A percentile compares a stretch with the other conserved stretches of the same genome.
Evolutionary conservation across 2,113 vertebrate genomes (phyloP).

Genomic region (Drymodes brunneopygia): DNA sequence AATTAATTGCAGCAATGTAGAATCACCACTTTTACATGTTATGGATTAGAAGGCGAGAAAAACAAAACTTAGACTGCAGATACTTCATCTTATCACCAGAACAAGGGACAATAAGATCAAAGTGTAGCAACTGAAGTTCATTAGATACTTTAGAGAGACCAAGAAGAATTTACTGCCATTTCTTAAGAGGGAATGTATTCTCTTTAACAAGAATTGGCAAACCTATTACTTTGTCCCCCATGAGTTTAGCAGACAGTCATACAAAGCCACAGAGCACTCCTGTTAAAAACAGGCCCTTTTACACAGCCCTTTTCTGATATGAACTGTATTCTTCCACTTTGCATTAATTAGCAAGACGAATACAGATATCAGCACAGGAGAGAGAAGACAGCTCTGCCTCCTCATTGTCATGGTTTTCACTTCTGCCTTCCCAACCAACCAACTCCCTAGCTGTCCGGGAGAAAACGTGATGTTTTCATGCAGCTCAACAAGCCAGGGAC

Average conservation of each 20-base stretch:
- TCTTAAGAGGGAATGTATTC: neutral
- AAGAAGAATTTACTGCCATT: neutral
- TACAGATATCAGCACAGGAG: neutral
- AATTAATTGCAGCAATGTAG: neutral
- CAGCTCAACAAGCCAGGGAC: neutral
- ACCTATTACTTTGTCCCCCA: accelerated
- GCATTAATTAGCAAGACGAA: neutral
- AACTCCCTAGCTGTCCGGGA: neutral
- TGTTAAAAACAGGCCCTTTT: neutral
- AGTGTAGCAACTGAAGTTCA: neutral
- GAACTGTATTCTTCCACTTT: neutral
- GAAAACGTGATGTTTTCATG: neutral
- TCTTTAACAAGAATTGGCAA: neutral
- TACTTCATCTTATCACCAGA: neutral
- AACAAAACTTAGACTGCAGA: neutral
- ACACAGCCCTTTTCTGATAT: neutral
- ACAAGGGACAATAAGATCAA: neutral
- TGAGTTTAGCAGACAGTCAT: neutral
- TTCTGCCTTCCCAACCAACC: neutral
- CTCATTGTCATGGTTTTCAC: neutral
- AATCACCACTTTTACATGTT: neutral
- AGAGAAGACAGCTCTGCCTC: neutral
- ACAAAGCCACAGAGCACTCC: neutral
- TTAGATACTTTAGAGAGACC: neutral
- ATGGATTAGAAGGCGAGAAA: neutral